These are phyloP conservation scores for Sciaenops ocellatus DNA, from an alignment of 2,797 vertebrate genomes.

Conservation along the genomic window DNA sequence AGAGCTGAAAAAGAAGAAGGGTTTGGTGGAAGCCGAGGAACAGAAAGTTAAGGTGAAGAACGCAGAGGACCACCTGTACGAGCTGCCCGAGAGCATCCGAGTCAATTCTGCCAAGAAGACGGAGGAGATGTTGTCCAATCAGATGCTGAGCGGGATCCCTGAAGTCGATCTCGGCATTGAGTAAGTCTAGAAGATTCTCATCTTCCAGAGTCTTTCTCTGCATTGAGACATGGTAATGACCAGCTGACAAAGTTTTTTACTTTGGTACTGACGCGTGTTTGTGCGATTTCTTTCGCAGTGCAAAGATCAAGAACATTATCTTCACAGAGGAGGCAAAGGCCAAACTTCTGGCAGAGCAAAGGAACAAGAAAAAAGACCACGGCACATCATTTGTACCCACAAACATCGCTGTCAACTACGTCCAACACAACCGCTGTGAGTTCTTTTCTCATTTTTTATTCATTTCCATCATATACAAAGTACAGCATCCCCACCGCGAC, in stretches of 20 bases:
- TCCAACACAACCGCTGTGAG: conserved; percentile 99
- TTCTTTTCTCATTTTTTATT: conserved; percentile 21
- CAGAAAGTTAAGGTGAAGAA: conserved; percentile 95
- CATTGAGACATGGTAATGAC: background rate
- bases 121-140: conserved; percentile 99
- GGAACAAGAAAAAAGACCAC: conserved; percentile 97
- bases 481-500: too few species aligned
- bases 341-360: conserved; percentile 94
- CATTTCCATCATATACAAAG: too few species aligned
- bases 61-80: conserved; percentile 95
- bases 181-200: conserved; percentile 78
- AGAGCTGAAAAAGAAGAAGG: conserved; percentile 84
- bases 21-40: conserved; percentile 92
- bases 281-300: conserved; percentile 80
- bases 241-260: background rate
- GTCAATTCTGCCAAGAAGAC: conserved; percentile 98
- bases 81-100: conserved; percentile 94
- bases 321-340: conserved; percentile 97
- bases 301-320: conserved; percentile 99
- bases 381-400: conserved; percentile 98
- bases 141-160: conserved; percentile 98
- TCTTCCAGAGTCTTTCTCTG: background rate
- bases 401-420: conserved; percentile 98
- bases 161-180: conserved; percentile 98
- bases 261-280: background rate